These are phyloP conservation scores for Zaprionus inermis DNA, from an alignment of 1,140 invertebrate genomes.

Conservation along the genomic window DNA sequence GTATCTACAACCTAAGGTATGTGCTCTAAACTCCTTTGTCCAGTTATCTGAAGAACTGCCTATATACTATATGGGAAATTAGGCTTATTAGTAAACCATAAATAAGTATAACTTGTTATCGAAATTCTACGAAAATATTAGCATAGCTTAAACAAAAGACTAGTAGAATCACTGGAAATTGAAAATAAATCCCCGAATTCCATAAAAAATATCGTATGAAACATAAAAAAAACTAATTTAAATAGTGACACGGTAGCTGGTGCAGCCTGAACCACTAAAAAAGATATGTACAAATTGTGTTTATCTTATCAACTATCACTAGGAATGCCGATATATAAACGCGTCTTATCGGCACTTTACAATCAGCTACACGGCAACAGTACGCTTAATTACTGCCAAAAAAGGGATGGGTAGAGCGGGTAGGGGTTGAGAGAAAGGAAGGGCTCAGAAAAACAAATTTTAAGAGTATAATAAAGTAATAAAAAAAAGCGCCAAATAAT, in stretches of 20 bases:
- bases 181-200: constrained; percentile 8
- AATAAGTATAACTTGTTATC: not conserved
- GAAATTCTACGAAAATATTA: constrained; percentile 10
- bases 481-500: not conserved
- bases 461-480: not conserved
- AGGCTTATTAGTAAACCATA: not conserved
- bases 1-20: not conserved
- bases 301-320: constrained; percentile 60
- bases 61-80: not conserved
- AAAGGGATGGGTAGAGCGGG: constrained; percentile 19
- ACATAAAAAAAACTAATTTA: constrained; percentile 32
- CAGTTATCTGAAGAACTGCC: not conserved
- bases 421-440: not conserved
- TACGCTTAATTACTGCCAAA: constrained; percentile 60
- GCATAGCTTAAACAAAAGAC: constrained; percentile 3
- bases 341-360: constrained; percentile 54
- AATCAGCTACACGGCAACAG: constrained; percentile 44
- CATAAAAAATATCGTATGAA: not conserved
- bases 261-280: constrained; percentile 39
- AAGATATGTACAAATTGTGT: constrained; percentile 21
- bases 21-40: not conserved
- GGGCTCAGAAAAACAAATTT: not conserved
- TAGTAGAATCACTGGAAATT: not conserved
- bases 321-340: constrained; percentile 68
- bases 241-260: constrained; percentile 46